phyloP scores from a whole-genome alignment of 2,888 invertebrate species.

The Microchrysa polita region DNA sequence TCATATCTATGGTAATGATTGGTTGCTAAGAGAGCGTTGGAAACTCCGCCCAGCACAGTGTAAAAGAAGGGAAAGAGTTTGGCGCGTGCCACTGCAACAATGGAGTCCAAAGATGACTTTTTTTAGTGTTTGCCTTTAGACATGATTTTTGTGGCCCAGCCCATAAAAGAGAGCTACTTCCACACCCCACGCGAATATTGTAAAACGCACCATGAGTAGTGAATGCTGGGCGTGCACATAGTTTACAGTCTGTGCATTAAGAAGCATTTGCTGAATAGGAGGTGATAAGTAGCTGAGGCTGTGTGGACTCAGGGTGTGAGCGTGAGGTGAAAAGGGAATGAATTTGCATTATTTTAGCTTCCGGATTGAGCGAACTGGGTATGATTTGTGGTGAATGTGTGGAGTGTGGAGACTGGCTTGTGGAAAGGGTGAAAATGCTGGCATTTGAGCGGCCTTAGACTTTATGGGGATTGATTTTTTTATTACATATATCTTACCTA shows the following conservation, averaged over 20 bases:
- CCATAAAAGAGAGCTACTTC: neutral
- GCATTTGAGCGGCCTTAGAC: too few species aligned
- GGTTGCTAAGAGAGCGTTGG: conserved; percentile 21
- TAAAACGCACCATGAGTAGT: neutral
- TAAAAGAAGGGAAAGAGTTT: neutral
- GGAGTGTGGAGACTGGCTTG: too few species aligned
- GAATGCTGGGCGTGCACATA: neutral
- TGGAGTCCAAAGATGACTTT: conserved; percentile 24
- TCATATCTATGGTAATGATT: too few species aligned
- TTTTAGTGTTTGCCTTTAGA: conserved; percentile 8
- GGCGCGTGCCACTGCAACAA: conserved; percentile 37
- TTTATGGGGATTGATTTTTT: too few species aligned
- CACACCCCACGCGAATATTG: neutral
- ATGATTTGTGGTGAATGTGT: too few species aligned
- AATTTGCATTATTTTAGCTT: too few species aligned
- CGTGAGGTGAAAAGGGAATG: too few species aligned
- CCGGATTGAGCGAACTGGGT: too few species aligned
- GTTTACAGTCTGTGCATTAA: neutral
- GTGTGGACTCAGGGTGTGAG: too few species aligned
- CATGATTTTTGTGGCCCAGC: neutral
- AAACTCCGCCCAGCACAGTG: conserved; percentile 9
- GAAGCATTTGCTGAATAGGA: conserved; percentile 11
- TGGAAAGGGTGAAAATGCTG: too few species aligned
- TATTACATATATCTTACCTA: too few species aligned
- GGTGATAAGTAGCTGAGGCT: neutral